Base-by-base conservation (phyloP, 2,113 vertebrate genomes). In the Gallinago jamesoni region DNA sequence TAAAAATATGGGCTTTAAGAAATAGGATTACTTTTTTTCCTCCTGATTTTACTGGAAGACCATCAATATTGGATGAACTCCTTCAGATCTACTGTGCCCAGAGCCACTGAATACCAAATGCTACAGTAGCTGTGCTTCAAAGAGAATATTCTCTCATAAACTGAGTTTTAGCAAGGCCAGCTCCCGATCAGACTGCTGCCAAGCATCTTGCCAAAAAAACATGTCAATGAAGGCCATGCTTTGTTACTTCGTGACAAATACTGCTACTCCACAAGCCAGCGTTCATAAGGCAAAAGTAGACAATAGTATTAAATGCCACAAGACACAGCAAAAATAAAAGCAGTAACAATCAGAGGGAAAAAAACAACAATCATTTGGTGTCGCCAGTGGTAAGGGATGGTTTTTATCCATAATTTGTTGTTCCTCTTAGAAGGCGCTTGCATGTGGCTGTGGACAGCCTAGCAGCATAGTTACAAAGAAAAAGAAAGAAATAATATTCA, bases 11-110 rank as follows among this genome's bases (percentile, higher is more conserved):
- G 89, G 57, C 39, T 79, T 91, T 50, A 89, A 78, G 31, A 90
- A 92, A 76, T 1, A 64, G 4, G 17, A 53, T 19, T n/a, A 13
- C 17, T 37, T 56, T 79, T 68, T 39, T 20, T 2, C 10, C 14
- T 86, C 28, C 50, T 19, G n/a, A 69, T 88, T 96, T 81, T 88
- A 87, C 75, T 96, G 63, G 83, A 95, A 91, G 41, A 84, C 91
- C 84, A 97, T 97, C 96, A 97, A 96, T 97, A 97, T 94, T 96
- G 96, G 90, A 96, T 96, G 95, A 97, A 95, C 64, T 96, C 75
- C 82, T 74, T 97, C 60, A 96, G 90, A 95, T 83, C 81, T 95
- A 41, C 86, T 80, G 76, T 91, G 94, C 94, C 84, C 91, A 96
- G 69, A 96, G 94, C 87, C 93, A 94, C 95, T 88, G 94, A 94